These are phyloP conservation scores for Scophthalmus maximus DNA, from an alignment of 2,113 vertebrate genomes.

Conservation along the genomic window DNA sequence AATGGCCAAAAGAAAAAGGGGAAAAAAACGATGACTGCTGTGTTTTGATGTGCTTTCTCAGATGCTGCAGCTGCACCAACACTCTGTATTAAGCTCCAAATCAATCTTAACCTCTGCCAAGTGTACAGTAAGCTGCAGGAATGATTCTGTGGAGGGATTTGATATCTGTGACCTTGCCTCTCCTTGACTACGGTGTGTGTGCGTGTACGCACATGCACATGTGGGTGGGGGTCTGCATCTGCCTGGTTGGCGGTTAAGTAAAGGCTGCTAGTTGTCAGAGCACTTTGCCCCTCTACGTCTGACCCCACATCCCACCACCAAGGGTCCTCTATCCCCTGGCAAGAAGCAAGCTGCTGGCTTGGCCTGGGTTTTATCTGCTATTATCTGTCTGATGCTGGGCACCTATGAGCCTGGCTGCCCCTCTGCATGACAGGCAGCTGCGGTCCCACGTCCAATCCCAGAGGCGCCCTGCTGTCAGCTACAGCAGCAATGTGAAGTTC, in stretches of 20 bases:
- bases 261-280: constrained; percentile 54
- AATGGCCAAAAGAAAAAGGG: no score
- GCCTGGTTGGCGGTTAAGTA: constrained; percentile 53
- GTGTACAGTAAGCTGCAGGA: constrained; percentile 51
- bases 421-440: constrained; percentile 52
- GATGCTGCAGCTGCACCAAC: constrained; percentile 39
- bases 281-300: constrained; percentile 49
- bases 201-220: neutral
- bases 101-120: constrained; percentile 55
- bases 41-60: constrained; percentile 38
- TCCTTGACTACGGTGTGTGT: constrained; percentile 49
- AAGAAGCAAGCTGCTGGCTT: constrained; percentile 39
- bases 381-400: constrained; percentile 76
- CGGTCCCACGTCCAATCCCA: constrained; percentile 66
- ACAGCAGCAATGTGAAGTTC: constrained; percentile 57
- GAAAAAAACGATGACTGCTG: constrained; percentile 22
- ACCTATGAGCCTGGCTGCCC: constrained; percentile 65
- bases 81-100: constrained; percentile 48
- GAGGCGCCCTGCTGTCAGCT: constrained; percentile 68
- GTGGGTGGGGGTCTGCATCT: constrained; percentile 24
- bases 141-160: constrained; percentile 50
- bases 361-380: constrained; percentile 69
- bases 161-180: constrained; percentile 59
- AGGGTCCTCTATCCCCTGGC: constrained; percentile 18
- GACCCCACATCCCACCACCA: constrained; percentile 24